Evolutionary conservation across 2,113 vertebrate species (phyloP).

Genomic region (Apteryx mantelli): DNA sequence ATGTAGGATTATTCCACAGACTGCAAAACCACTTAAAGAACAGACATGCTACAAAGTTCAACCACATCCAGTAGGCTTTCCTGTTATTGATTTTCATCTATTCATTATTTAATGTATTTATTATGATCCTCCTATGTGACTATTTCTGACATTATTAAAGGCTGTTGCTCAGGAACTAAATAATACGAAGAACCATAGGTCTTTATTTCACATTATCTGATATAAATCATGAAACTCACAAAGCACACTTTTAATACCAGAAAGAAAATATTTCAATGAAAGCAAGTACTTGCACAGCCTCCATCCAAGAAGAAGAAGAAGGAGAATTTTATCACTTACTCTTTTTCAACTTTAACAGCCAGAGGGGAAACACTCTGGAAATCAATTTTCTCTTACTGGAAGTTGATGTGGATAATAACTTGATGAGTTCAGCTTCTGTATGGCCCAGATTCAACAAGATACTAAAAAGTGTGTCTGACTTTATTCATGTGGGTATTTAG

Average conservation of each 20-base stretch:
- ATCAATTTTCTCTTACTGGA: conserved; percentile 46
- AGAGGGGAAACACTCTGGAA: conserved; percentile 58
- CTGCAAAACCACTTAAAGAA: background rate
- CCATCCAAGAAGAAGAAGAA: background rate
- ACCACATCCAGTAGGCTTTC: background rate
- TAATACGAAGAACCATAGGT: background rate
- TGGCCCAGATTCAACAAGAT: conserved; percentile 51
- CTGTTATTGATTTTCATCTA: background rate
- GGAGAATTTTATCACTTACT: background rate
- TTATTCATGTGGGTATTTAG: conserved; percentile 48
- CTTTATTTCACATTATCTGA: background rate
- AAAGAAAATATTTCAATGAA: background rate
- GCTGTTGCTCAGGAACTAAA: background rate
- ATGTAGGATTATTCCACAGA: background rate
- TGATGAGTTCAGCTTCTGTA: conserved; percentile 58
- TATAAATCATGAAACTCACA: background rate
- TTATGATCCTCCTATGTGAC: background rate
- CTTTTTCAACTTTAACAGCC: conserved; percentile 46
- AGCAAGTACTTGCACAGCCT: background rate
- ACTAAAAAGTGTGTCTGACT: conserved; percentile 46
- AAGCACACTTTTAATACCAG: background rate
- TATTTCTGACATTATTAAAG: background rate
- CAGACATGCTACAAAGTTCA: background rate
- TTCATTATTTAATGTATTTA: background rate
- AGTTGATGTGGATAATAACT: conserved; percentile 41